Conservation (phyloP, 2,888 invertebrate species). For the Endomychus coccineus region DNA sequence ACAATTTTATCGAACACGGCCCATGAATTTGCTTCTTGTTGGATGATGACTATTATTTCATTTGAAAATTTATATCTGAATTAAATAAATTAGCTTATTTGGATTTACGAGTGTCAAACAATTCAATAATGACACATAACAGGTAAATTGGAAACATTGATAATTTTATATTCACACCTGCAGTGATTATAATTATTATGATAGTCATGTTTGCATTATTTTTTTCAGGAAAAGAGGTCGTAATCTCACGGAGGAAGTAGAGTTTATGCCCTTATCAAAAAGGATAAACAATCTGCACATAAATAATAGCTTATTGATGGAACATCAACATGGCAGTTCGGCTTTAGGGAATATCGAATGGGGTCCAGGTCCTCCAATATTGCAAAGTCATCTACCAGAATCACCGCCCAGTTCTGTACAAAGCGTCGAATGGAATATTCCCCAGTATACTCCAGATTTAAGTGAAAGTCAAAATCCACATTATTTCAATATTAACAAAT, state of each 20-base stretch:
- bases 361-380: conserved; percentile 36
- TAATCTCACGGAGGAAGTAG: conserved; percentile 59
- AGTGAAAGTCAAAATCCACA: conserved; percentile 71
- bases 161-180: no score
- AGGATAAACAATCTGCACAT: conserved; percentile 85
- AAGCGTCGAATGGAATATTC: conserved; percentile 36
- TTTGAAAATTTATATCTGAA: no score
- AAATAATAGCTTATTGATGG: conserved; percentile 49
- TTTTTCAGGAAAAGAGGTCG: conserved; percentile 66
- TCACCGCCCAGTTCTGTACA: conserved; percentile 37
- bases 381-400: conserved; percentile 28
- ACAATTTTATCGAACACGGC: no score
- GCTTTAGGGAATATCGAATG: conserved; percentile 27
- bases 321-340: conserved; percentile 33
- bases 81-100: no score
- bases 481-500: conserved; percentile 78
- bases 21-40: no score
- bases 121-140: conserved; percentile 31
- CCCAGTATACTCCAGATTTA: conserved; percentile 69
- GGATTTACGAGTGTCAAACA: no score
- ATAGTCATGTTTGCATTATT: conserved; percentile 15
- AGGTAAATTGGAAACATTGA: conserved; percentile 16
- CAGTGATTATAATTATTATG: no score
- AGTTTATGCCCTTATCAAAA: conserved; percentile 83
- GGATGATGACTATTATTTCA: no score